Evolutionary conservation across 2,113 vertebrate species (phyloP).

Genomic region (Ptyas mucosa): DNA sequence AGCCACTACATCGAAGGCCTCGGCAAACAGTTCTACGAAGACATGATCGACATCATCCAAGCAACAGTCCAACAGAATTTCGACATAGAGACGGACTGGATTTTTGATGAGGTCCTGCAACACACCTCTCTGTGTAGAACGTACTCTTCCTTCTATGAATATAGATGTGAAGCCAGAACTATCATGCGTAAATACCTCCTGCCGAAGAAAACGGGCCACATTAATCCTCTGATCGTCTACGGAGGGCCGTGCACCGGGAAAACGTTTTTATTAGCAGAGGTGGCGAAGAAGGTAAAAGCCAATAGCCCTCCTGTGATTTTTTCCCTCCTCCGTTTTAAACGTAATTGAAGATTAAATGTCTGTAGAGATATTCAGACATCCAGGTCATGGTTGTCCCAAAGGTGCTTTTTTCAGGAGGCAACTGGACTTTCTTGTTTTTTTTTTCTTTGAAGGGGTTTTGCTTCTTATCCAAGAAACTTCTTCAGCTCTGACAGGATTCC

Average conservation of each 20-base stretch:
- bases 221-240: slow-evolving; percentile 86
- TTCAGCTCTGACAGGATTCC: too few relatives aligned
- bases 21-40: slow-evolving; percentile 98
- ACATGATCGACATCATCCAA: slow-evolving; percentile 98
- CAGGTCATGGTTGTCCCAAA: too few relatives aligned
- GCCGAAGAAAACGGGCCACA: slow-evolving; percentile 82
- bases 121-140: slow-evolving; percentile 93
- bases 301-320: not conserved
- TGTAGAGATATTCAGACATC: too few relatives aligned
- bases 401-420: too few relatives aligned
- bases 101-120: slow-evolving; percentile 94
- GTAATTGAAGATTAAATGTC: not conserved
- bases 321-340: not conserved
- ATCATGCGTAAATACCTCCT: slow-evolving; percentile 89
- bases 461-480: too few relatives aligned
- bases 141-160: slow-evolving; percentile 85
- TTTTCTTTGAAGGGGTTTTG: too few relatives aligned
- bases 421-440: too few relatives aligned
- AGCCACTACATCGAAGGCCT: slow-evolving; percentile 97
- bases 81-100: slow-evolving; percentile 87
- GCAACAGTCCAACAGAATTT: slow-evolving; percentile 97
- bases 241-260: slow-evolving; percentile 98
- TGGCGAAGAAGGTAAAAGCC: slow-evolving; percentile 91
- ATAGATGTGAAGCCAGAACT: slow-evolving; percentile 86
- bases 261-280: slow-evolving; percentile 91